phyloP scores from a whole-genome alignment of 2,113 vertebrate species.

The Onychorhynchus coronatus region DNA sequence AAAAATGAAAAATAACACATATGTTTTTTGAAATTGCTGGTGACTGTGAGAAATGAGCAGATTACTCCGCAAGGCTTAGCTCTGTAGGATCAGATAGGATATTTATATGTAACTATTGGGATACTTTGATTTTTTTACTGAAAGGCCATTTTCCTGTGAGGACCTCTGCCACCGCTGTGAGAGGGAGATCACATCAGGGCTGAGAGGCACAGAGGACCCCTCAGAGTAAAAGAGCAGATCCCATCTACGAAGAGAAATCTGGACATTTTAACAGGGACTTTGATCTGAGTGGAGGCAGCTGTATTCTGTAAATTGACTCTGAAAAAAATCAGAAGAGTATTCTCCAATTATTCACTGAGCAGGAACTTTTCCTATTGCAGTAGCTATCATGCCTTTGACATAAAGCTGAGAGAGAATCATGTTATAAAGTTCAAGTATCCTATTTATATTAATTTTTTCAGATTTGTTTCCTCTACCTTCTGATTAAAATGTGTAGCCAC shows the following conservation, averaged over 20 bases:
- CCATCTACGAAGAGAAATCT: background rate
- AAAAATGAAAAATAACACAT: background rate
- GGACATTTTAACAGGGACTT: background rate
- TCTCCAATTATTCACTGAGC: background rate
- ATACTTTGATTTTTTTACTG: background rate
- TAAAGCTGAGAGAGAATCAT: background rate
- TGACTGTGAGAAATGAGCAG: background rate
- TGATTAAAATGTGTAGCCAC: slow-evolving; percentile 52
- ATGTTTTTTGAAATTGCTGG: background rate
- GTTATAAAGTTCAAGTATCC: slow-evolving; percentile 41
- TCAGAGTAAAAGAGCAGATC: background rate
- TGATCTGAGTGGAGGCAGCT: background rate
- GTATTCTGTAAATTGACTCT: background rate
- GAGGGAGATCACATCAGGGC: background rate
- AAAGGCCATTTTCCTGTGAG: background rate
- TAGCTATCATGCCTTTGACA: background rate
- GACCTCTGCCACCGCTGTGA: accelerated
- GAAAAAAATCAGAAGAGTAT: background rate
- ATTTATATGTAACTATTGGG: background rate
- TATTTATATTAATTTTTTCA: slow-evolving; percentile 51
- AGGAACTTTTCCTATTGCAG: background rate
- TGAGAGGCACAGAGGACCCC: background rate
- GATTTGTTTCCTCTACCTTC: slow-evolving; percentile 27
- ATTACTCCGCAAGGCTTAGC: background rate
- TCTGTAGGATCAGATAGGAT: background rate